phyloP scores from a whole-genome alignment of 2,888 invertebrate genomes.

The Eubasilissa splendida region DNA sequence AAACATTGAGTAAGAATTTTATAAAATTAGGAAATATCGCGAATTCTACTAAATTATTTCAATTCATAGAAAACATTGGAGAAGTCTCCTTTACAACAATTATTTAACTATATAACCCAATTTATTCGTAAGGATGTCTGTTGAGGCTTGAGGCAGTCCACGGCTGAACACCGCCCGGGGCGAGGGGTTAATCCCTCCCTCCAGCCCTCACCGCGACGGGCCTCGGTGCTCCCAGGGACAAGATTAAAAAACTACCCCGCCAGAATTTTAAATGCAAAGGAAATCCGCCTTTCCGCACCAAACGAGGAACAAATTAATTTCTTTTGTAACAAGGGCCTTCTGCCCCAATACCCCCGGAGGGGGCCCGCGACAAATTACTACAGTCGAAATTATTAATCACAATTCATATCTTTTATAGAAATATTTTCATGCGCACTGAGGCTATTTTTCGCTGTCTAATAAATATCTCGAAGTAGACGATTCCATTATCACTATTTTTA shows the following conservation, averaged over 20 bases:
- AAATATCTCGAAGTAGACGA: slow-evolving; percentile 2
- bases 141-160: not conserved
- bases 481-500: slow-evolving; percentile 14
- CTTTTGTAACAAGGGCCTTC: slow-evolving; percentile 32
- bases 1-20: too few species aligned
- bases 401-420: slow-evolving; percentile 25
- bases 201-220: slow-evolving; percentile 29
- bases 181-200: slow-evolving; percentile 41
- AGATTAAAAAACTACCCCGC: slow-evolving; percentile 52
- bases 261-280: slow-evolving; percentile 50
- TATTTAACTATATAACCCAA: too few species aligned
- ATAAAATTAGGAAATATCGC: too few species aligned
- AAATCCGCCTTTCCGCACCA: slow-evolving; percentile 46
- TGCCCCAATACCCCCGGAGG: slow-evolving; percentile 16
- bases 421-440: not conserved
- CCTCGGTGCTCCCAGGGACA: slow-evolving; percentile 38
- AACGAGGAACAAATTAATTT: slow-evolving; percentile 50
- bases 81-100: too few species aligned
- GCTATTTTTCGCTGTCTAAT: slow-evolving; percentile 12
- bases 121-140: not conserved
- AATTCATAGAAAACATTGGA: too few species aligned
- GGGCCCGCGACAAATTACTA: slow-evolving; percentile 7
- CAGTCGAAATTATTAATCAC: slow-evolving; percentile 36
- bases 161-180: slow-evolving; percentile 8
- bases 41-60: too few species aligned